Evolutionary conservation across 2,797 vertebrate genomes (phyloP).

Genomic region (Tragopan temminckii): DNA sequence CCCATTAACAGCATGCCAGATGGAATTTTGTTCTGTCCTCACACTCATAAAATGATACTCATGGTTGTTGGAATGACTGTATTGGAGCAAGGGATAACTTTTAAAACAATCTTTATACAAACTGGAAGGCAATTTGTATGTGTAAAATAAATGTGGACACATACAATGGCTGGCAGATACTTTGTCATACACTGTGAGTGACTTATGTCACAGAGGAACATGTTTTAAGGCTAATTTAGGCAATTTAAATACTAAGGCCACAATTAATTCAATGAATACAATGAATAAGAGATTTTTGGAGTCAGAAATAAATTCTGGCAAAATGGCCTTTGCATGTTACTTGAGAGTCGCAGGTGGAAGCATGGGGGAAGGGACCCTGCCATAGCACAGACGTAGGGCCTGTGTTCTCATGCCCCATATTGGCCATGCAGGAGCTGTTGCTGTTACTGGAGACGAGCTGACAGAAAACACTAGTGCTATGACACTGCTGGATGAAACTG

Average conservation of each 20-base stretch:
- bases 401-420: background rate
- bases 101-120: conserved; percentile 47
- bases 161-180: background rate
- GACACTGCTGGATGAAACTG: background rate
- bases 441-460: background rate
- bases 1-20: conserved; percentile 80
- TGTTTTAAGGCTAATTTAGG: background rate
- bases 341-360: background rate
- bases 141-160: conserved; percentile 25
- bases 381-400: background rate
- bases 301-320: background rate
- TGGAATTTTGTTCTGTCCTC: conserved; percentile 77
- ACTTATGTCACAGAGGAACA: background rate
- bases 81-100: conserved; percentile 53
- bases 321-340: background rate
- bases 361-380: background rate
- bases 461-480: background rate
- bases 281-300: background rate
- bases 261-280: background rate
- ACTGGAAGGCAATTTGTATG: conserved; percentile 41
- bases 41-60: conserved; percentile 74
- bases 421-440: background rate
- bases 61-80: conserved; percentile 48
- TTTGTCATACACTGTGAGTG: background rate
- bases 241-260: background rate